Percentiles rank a stretch among this genome's conserved stretches.
phyloP scores from a whole-genome alignment of 2,888 invertebrate genomes.

The Luperina testacea region DNA sequence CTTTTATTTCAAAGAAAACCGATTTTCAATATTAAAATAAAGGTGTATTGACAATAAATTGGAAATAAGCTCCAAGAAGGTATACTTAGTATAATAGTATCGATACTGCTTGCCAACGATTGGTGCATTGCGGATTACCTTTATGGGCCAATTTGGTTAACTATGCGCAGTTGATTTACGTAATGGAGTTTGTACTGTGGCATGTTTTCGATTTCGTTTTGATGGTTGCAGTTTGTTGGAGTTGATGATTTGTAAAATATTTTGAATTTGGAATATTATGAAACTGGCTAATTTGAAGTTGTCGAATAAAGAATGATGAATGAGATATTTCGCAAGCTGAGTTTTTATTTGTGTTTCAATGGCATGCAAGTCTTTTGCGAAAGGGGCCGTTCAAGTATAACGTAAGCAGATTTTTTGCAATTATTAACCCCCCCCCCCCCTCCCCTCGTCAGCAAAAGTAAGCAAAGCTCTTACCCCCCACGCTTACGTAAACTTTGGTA shows the following conservation, averaged over 20 bases:
- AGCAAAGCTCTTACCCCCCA: too few species aligned
- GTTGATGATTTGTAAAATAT: constrained; percentile 18
- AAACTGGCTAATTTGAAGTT: background rate
- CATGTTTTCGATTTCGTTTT: constrained; percentile 31
- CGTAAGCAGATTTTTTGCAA: too few species aligned
- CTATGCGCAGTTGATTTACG: constrained; percentile 39
- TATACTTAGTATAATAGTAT: constrained; percentile 31
- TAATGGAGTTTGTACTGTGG: constrained; percentile 33
- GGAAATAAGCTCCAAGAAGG: constrained; percentile 19
- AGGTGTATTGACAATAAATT: constrained; percentile 46
- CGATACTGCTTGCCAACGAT: constrained; percentile 47
- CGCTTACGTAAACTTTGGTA: too few species aligned
- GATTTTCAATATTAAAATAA: constrained; percentile 31
- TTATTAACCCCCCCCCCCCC: too few species aligned
- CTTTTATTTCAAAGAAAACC: constrained; percentile 40
- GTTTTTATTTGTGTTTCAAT: background rate
- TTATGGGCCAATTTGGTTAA: constrained; percentile 38
- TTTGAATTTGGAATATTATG: constrained; percentile 22
- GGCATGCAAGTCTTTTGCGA: background rate
- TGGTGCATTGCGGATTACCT: constrained; percentile 52
- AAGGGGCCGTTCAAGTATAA: too few species aligned
- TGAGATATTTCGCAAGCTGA: background rate
- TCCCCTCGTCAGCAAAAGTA: too few species aligned
- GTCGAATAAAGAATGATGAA: background rate
- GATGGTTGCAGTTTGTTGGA: constrained; percentile 9